Conservation (phyloP, 1,140 invertebrate genomes). For the Anastrepha obliqua region DNA sequence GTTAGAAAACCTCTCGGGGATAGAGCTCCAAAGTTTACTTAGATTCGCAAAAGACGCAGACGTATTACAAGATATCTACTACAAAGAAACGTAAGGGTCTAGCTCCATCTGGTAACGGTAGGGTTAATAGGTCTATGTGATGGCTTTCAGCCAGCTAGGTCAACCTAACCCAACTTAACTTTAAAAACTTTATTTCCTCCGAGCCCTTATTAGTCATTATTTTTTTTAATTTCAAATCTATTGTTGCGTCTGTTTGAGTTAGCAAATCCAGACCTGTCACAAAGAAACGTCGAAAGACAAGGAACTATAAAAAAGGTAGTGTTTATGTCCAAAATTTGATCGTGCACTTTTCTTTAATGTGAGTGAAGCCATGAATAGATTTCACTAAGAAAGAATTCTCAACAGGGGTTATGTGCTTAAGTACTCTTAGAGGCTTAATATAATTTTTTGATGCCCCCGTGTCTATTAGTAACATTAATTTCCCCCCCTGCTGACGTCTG, state of each 20-base stretch:
- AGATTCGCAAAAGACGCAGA: too few relatives aligned
- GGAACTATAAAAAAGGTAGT: constrained; percentile 22
- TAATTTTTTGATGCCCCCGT: constrained; percentile 58
- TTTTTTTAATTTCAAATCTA: constrained; percentile 42
- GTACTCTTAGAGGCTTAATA: constrained; percentile 23
- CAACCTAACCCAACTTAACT: too few relatives aligned
- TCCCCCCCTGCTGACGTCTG: constrained; percentile 16
- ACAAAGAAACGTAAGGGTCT: too few relatives aligned
- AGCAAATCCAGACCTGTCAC: constrained; percentile 53
- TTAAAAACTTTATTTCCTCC: constrained; percentile 12
- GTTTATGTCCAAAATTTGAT: constrained; percentile 51
- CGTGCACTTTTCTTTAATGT: constrained; percentile 56
- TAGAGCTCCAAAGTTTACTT: too few relatives aligned
- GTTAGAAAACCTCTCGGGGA: too few relatives aligned
- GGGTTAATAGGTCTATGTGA: too few relatives aligned
- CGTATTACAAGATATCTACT: too few relatives aligned
- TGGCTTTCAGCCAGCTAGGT: too few relatives aligned
- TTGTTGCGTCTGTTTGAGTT: background rate
- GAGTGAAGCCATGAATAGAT: constrained; percentile 55
- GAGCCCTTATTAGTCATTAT: background rate
- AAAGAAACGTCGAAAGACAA: constrained; percentile 18
- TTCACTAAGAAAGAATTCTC: constrained; percentile 55
- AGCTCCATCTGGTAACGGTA: too few relatives aligned
- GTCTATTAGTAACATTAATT: constrained; percentile 59
- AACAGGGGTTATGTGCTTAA: constrained; percentile 52